Conservation (phyloP, 2,113 vertebrate genomes). For the Dolichotis patagonum region DNA sequence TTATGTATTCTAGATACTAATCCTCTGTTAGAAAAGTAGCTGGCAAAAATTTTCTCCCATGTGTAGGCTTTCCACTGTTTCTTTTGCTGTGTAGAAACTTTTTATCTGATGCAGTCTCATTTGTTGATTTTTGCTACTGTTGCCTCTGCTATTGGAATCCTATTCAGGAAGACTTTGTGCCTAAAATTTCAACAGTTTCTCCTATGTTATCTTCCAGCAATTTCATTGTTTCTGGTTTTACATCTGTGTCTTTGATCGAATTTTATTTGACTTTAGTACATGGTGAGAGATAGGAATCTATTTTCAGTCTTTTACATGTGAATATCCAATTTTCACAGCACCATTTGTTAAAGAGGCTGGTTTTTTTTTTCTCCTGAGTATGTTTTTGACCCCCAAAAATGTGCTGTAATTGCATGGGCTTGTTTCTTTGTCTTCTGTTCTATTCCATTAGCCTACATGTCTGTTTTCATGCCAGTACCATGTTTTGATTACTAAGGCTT, state of each 20-base stretch:
- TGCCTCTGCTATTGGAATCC: neutral
- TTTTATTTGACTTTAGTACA: neutral
- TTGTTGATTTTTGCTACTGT: neutral
- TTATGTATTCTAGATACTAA: neutral
- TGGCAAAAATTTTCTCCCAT: neutral
- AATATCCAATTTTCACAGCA: neutral
- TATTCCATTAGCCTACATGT: neutral
- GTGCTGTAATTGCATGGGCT: neutral
- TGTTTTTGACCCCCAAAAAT: neutral
- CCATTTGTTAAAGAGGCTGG: neutral
- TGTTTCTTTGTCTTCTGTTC: neutral
- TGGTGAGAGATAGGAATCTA: neutral
- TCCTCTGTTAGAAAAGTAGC: neutral
- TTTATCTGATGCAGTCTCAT: neutral
- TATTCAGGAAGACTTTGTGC: neutral
- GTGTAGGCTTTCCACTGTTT: neutral
- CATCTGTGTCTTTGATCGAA: neutral
- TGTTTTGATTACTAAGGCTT: neutral
- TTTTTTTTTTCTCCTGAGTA: neutral
- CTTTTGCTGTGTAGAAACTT: neutral
- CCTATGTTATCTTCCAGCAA: neutral
- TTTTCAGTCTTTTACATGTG: neutral
- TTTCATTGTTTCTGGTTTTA: neutral
- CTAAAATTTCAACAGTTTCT: neutral
- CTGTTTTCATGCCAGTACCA: neutral